Evolutionary conservation across 2,888 invertebrate species (phyloP), one percentile per base, ranked within the genome.

Genomic region (Nemoura dubitans): DNA sequence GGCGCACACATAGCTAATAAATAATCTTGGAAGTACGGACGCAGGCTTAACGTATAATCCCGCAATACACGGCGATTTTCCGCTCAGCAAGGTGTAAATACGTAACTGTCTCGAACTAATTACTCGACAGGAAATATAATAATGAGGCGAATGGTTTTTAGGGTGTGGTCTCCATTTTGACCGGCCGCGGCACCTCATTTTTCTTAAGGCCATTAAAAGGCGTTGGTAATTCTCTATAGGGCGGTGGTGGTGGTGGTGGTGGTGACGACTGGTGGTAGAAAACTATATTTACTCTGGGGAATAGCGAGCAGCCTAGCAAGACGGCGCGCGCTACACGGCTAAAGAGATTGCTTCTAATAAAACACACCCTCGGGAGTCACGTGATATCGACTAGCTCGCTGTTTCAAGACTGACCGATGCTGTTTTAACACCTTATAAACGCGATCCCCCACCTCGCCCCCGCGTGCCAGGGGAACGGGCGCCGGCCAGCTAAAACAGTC

Each of bases 261-360:
- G n/a, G n/a, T n/a, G n/a, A n/a, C n/a, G n/a, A n/a, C n/a, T n/a
- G n/a, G n/a, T n/a, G n/a, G n/a, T 36, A 36, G 78, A 78, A 25
- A 27, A 81, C 81, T 81, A 27, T 81, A 81, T 81, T 81, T 81
- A 10, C 81, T 7, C 81, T 2, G 21, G 27, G 30, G n/a, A n/a
- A 81, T n/a, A 1, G 28, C 81, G n/a, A 30, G 78, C 78, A 81
- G 81, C 28, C n/a, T 36, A 36, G 81, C 81, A 29, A 81, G 81
- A 21, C 81, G 6, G 78, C 3, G 81, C 80, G 1, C n/a, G 28
- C 27, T 27, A 28, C n/a, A n/a, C 26, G 81, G 81, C 30, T 81
- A 81, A 81, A 81, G 81, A 81, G 81, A 81, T 81, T 81, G 81
- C 81, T 30, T 7, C 81, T 28, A 81, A 81, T 81, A 81, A 81